These are phyloP conservation scores for Pseudopipra pipra DNA, from an alignment of 2,113 vertebrate species.

Conservation along the genomic window DNA sequence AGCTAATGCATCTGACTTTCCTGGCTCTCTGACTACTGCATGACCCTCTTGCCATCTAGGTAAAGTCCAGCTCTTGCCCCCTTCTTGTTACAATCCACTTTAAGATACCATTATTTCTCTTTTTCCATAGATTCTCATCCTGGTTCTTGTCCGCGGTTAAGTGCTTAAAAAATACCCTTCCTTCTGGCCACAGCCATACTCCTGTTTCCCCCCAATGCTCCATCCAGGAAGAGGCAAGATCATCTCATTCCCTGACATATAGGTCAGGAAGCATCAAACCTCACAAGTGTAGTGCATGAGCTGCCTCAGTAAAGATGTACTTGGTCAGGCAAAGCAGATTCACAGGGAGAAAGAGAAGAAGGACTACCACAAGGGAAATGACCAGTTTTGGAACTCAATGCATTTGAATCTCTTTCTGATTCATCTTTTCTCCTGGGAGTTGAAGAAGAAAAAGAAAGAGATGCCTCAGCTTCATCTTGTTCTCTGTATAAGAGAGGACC, in stretches of 20 bases:
- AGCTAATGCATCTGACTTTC: background rate
- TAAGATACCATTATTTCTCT: background rate
- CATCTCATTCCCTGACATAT: background rate
- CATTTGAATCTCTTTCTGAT: background rate
- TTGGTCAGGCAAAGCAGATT: background rate
- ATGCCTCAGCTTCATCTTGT: background rate
- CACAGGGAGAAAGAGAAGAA: background rate
- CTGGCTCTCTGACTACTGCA: background rate
- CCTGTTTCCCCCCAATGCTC: background rate
- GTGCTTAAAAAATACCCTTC: background rate
- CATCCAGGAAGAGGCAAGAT: background rate
- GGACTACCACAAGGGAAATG: rapidly evolving
- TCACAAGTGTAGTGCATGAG: background rate
- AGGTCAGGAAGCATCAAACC: background rate
- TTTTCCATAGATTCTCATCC: background rate
- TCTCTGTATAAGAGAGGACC: background rate
- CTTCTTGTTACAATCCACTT: background rate
- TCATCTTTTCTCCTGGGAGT: background rate
- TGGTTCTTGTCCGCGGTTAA: background rate
- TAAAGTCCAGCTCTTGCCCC: background rate
- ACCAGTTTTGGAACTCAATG: rapidly evolving
- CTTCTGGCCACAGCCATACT: background rate
- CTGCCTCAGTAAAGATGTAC: background rate
- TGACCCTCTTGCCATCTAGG: rapidly evolving
- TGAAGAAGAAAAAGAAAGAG: background rate